Evolutionary conservation across 2,797 vertebrate genomes (phyloP).

Genomic region (Helarctos malayanus): DNA sequence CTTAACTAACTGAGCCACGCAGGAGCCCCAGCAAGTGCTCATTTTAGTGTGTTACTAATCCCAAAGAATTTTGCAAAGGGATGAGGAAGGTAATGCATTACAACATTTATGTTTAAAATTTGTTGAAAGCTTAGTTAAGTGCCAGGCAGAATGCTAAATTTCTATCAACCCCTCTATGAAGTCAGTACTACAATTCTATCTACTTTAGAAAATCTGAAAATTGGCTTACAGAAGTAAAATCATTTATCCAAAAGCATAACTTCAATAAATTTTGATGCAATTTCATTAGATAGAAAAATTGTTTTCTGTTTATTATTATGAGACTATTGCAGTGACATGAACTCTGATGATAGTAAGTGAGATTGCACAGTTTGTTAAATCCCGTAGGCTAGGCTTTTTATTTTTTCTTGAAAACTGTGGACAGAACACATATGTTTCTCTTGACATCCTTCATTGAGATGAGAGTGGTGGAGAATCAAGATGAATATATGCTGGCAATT

Average conservation of each 20-base stretch:
- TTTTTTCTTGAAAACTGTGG: neutral
- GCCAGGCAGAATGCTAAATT: conserved; percentile 28
- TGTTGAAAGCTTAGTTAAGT: conserved; percentile 34
- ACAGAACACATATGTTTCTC: neutral
- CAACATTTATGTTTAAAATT: conserved; percentile 54
- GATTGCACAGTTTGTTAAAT: neutral
- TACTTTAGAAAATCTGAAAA: conserved; percentile 42
- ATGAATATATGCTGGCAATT: neutral
- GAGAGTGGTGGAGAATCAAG: neutral
- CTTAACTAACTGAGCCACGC: neutral
- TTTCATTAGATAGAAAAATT: conserved; percentile 17
- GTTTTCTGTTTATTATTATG: conserved; percentile 25
- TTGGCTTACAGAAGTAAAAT: conserved; percentile 46
- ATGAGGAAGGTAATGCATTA: neutral
- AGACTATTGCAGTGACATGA: neutral
- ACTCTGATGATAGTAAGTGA: neutral
- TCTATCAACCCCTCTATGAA: neutral
- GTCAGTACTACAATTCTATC: neutral
- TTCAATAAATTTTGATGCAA: conserved; percentile 47
- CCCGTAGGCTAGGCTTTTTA: neutral
- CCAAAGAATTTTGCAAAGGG: conserved; percentile 27
- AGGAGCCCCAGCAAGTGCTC: neutral
- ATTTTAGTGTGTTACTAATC: neutral
- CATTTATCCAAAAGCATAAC: conserved; percentile 33
- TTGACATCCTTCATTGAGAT: neutral